These are phyloP conservation scores for Torymus auratus DNA, from an alignment of 2,888 invertebrate genomes.

Conservation along the genomic window DNA sequence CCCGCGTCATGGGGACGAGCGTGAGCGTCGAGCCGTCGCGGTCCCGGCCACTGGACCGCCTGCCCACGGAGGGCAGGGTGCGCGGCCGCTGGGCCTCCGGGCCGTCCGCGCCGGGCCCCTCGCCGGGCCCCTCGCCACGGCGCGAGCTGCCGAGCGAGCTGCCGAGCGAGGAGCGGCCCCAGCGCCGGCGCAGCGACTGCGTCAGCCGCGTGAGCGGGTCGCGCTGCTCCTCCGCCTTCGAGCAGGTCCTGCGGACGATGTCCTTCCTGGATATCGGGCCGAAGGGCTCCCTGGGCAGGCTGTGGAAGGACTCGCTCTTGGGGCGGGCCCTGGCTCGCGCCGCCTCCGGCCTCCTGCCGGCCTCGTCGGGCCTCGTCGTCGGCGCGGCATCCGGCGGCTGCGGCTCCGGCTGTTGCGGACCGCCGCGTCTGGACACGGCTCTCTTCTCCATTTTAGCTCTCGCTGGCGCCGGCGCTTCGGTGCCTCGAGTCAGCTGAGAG, in stretches of 20 bases:
- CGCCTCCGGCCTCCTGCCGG: not conserved
- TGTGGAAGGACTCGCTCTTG: constrained; percentile 57
- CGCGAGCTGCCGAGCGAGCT: constrained; percentile 48
- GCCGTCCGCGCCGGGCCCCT: constrained; percentile 29
- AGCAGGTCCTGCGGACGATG: constrained; percentile 63
- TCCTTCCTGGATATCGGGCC: constrained; percentile 66
- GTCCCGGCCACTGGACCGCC: constrained; percentile 59
- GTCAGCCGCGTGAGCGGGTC: constrained; percentile 60
- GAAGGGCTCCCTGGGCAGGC: constrained; percentile 55
- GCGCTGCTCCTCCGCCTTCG: constrained; percentile 60
- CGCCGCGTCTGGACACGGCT: constrained; percentile 63
- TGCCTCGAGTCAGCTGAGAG: too few species aligned
- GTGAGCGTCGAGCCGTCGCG: constrained; percentile 50
- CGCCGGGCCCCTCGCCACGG: not conserved
- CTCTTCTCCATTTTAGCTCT: not conserved
- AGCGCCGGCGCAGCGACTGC: constrained; percentile 64
- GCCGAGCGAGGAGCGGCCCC: constrained; percentile 58
- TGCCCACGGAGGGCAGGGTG: constrained; percentile 68
- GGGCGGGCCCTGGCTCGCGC: constrained; percentile 2
- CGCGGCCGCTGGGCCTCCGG: constrained; percentile 61
- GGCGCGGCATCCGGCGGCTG: constrained; percentile 46
- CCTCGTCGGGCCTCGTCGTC: not conserved
- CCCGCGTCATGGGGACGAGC: constrained; percentile 59
- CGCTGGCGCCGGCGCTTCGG: not conserved
- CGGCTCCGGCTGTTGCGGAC: constrained; percentile 63